Evolutionary conservation across 2,113 vertebrate genomes (phyloP), one percentile per base, ranked within the genome.

Genomic region (Tyto alba): DNA sequence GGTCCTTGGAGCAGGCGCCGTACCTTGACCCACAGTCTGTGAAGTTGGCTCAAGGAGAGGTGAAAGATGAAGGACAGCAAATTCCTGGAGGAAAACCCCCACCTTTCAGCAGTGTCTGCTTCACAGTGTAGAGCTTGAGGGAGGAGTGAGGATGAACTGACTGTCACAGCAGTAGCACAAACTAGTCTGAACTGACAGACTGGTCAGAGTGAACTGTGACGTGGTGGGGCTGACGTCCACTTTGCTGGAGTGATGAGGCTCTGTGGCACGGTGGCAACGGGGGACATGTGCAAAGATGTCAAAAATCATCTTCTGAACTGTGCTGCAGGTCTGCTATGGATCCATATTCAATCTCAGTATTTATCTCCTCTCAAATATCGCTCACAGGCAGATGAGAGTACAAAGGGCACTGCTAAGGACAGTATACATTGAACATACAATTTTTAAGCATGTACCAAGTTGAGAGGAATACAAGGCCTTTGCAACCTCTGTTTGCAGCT

Each of bases 231-330:
- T 22, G 29, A 69, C 26, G n/a, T 32, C 64, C 43, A 5, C 43
- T 40, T 34, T 34, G 45, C 29, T 17, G 55, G 29, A 43, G 14
- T 1, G 3, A 32, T n/a, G 60, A 66, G 36, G 29, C 23, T 50
- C 36, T 60, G 1, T 5, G 19, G 45, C 3, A 0, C 0, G 8
- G 22, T 41, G 55, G 66, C 55, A 50, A 14, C 23, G 45, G 47
- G 38, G 50, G 9, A n/a, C 25, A 29, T 12, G 13, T 34, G 34
- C 29, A 60, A 50, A 60, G 30, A 52, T 29, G 30, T 18, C 30
- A 41, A 29, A 83, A 60, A 27, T 41, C 5, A 41, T n/a, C 55
- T 60, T 59, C 29, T 50, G 43, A 15, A 23, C 36, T 34, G n/a
- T 27, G 55, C 55, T 71, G 23, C 12, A 11, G 45, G 43, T 72